phyloP scores from a whole-genome alignment of 2,888 invertebrate genomes.

The Limnephilus marmoratus region DNA sequence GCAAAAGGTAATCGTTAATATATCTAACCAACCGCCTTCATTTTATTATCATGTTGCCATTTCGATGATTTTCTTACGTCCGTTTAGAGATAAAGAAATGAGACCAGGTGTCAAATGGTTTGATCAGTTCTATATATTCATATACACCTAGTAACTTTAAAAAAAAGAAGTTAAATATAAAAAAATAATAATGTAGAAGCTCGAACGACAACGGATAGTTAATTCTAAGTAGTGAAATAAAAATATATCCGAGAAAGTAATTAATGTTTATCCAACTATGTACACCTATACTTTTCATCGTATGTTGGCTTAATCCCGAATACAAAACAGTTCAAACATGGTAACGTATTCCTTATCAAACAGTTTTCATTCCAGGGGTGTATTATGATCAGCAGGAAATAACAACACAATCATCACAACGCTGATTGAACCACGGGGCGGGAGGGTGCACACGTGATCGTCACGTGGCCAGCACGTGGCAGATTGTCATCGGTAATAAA shows the following conservation, averaged over 20 bases:
- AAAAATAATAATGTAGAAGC: too few relatives aligned
- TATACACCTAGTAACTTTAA: too few relatives aligned
- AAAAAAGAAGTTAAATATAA: too few relatives aligned
- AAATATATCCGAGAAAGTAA: neutral
- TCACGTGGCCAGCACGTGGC: conserved; percentile 60
- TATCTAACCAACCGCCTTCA: too few relatives aligned
- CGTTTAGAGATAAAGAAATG: too few relatives aligned
- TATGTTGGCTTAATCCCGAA: neutral
- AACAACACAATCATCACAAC: conserved; percentile 53
- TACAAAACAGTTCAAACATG: conserved; percentile 49
- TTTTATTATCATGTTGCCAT: too few relatives aligned
- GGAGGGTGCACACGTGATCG: conserved; percentile 55
- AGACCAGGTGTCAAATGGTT: too few relatives aligned
- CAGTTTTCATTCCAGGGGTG: conserved; percentile 16
- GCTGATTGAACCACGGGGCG: conserved; percentile 50
- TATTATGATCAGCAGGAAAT: conserved; percentile 36
- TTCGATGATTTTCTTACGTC: too few relatives aligned
- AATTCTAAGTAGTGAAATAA: neutral
- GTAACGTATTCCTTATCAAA: conserved; percentile 55
- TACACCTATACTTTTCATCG: neutral
- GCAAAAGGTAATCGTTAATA: too few relatives aligned
- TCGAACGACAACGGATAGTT: neutral
- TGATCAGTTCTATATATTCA: too few relatives aligned
- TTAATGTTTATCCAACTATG: neutral
- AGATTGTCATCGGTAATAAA: conserved; percentile 59